A percentile compares a stretch with the other conserved stretches of the same genome.
Conservation (phyloP, 2,888 invertebrate species). For the Acrobasis repandana region DNA sequence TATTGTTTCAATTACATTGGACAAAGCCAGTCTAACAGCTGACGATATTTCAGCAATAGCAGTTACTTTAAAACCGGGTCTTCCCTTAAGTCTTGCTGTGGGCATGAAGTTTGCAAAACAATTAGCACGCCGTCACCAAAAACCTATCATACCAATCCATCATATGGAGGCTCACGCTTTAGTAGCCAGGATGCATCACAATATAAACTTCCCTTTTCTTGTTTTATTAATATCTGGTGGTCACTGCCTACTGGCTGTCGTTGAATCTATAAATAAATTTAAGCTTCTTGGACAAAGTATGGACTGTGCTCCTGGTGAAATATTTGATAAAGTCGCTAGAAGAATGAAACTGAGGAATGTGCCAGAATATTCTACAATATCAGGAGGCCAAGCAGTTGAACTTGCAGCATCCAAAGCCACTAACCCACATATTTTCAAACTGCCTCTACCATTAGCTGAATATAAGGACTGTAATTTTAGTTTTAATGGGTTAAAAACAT, state of each 20-base stretch:
- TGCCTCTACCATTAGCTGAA: conserved; percentile 85
- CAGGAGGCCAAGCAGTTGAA: conserved; percentile 95
- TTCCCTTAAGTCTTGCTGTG: conserved; percentile 89
- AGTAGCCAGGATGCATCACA: conserved; percentile 89
- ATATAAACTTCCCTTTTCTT: conserved; percentile 93
- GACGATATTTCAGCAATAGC: conserved; percentile 93
- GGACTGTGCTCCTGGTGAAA: conserved; percentile 96
- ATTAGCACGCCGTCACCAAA: conserved; percentile 85
- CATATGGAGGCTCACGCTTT: conserved; percentile 99
- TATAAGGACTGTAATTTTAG: conserved; percentile 94
- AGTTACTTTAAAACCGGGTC: conserved; percentile 93
- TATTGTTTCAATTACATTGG: conserved; percentile 87
- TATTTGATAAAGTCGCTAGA: conserved; percentile 95
- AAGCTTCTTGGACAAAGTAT: conserved; percentile 89
- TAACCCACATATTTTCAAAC: conserved; percentile 86
- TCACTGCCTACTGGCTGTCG: conserved; percentile 93
- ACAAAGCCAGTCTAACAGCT: conserved; percentile 82
- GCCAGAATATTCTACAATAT: conserved; percentile 87
- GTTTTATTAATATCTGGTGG: conserved; percentile 96
- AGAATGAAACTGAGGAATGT: conserved; percentile 91
- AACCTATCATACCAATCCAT: conserved; percentile 97
- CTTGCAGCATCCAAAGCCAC: conserved; percentile 87
- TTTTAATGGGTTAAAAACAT: conserved; percentile 92
- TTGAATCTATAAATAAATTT: conserved; percentile 88
- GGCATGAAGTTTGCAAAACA: conserved; percentile 93